A percentile compares a stretch with the other conserved stretches of the same genome.
phyloP scores from a whole-genome alignment of 2,888 invertebrate genomes.

The Acanthosepion pharaonis region DNA sequence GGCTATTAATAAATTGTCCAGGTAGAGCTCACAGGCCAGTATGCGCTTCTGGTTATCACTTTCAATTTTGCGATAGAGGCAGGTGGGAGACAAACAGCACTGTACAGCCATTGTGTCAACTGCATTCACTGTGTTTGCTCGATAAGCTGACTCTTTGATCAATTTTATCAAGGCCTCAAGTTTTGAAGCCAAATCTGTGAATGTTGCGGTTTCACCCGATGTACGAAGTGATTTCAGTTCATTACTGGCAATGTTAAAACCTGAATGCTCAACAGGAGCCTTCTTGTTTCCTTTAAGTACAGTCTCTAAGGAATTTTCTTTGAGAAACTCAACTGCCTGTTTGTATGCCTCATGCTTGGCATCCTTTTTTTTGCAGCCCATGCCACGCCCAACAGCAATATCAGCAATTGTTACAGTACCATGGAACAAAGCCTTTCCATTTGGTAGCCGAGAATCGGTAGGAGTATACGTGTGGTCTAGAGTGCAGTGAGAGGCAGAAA shows the following conservation, averaged over 20 bases:
- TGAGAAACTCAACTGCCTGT: conserved; percentile 54
- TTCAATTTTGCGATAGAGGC: conserved; percentile 54
- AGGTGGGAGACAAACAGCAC: conserved; percentile 58
- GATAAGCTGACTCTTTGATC: conserved; percentile 53
- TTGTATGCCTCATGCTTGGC: conserved; percentile 56
- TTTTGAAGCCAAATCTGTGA: conserved; percentile 49
- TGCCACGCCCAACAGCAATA: conserved; percentile 56
- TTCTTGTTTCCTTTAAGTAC: conserved; percentile 52
- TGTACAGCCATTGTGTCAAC: conserved; percentile 58
- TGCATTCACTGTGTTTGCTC: conserved; percentile 55
- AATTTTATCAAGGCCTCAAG: conserved; percentile 55
- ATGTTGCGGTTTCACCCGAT: conserved; percentile 15
- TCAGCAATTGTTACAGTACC: conserved; percentile 59
- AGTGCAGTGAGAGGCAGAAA: conserved; percentile 56
- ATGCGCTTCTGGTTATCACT: conserved; percentile 24
- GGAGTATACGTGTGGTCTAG: conserved; percentile 56
- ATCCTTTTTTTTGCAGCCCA: conserved; percentile 58
- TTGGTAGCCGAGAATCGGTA: conserved; percentile 51
- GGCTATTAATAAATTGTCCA: conserved; percentile 61
- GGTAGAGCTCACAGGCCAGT: conserved; percentile 59
- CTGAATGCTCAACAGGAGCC: conserved; percentile 15
- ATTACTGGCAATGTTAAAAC: background rate
- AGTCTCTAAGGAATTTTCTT: conserved; percentile 50
- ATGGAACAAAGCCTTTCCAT: conserved; percentile 54
- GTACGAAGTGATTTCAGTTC: conserved; percentile 35